Evolutionary conservation across 2,113 vertebrate genomes (phyloP), one percentile per base, ranked within the genome.

Genomic region (Thunnus thynnus): DNA sequence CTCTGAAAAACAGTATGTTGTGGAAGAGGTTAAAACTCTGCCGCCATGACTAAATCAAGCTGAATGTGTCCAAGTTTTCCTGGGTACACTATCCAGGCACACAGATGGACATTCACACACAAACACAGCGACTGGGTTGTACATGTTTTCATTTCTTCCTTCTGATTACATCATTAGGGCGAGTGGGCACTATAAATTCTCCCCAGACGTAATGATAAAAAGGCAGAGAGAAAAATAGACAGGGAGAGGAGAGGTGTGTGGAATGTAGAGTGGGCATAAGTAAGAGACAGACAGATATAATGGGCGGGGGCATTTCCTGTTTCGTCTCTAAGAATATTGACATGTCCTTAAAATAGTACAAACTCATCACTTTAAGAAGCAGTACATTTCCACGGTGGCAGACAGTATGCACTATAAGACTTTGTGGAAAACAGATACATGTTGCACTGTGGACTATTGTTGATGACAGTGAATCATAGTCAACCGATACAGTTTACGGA

Each of bases 261-360:
- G 41, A 63, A 62, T 70, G 52, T 46, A 2, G 25, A 57, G 46
- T 36, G 51, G 27, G 27, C 32, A 30, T 13, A 11, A 84, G 30
- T 44, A 55, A 46, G n/a, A 76, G 68, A 71, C 52, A 58, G 61
- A 75, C 18, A 57, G 27, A 76, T 14, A 54, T 62, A 22, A 36
- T 51, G 25, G 48, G 73, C 50, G 14, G 56, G 22, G 14, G 32
- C 55, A 36, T 61, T 85, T 86, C 84, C 82, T 72, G 81, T 60
- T 3, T 66, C 3, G 50, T 78, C 63, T 80, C 27, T 6, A 56
- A 17, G 61, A 81, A 73, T 70, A 88, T 76, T 66, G 54, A 64
- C 81, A 71, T 44, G 18, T 3, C 25, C 58, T 82, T 80, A 71
- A 87, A 87, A 87, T 83, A 86, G 61, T 71, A 62, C 18, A 46